Base-by-base conservation (phyloP, 2,113 vertebrate species). In the Otolemur garnettii region DNA sequence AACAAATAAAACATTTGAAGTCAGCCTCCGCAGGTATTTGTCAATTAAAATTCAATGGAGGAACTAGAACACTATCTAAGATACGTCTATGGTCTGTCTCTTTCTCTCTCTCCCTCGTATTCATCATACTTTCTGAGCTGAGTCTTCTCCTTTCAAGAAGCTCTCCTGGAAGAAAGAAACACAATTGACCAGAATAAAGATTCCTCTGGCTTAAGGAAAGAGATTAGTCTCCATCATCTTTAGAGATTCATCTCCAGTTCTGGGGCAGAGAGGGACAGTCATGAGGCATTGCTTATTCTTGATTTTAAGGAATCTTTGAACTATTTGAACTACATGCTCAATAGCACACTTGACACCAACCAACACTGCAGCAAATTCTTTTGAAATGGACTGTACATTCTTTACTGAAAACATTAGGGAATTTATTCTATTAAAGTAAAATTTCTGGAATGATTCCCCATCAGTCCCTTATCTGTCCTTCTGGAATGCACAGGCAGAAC, bases 351-450 rank as follows among this genome's bases (percentile, higher is more conserved):
- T 68, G 72, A 89, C 21, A 50, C 3, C 45, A 90, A 42, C 71
- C 53, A 83, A 45, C 24, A 94, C 17, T 87, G 45, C 38, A 11
- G 19, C 38, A 42, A 90, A 75, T 72, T 96, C 38, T 60, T 94
- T 64, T 75, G 57, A 38, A 18, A 68, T 24, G 18, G 55, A 57
- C 68, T 35, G 66, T 38, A 24, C 35, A 53, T 88, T 45, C 22
- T 45, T n/a, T 87, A 4, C 3, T 45, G 28, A 78, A 64, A 80
- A 82, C 15, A 33, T 72, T 84, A n/a, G 35, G 4, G 1, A 26
- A 28, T 24, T 55, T 53, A 64, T 33, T 92, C 45, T 57, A 35
- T 22, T 81, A 30, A 89, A 80, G 81, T 74, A 85, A 84, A 93
- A 45, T 55, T 77, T 95, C 26, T 86, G 22, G 35, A 24, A 74